Percentiles rank a stretch among this genome's conserved stretches.
These are phyloP conservation scores for Heterochromis multidens DNA, from an alignment of 2,113 vertebrate species.

Conservation along the genomic window DNA sequence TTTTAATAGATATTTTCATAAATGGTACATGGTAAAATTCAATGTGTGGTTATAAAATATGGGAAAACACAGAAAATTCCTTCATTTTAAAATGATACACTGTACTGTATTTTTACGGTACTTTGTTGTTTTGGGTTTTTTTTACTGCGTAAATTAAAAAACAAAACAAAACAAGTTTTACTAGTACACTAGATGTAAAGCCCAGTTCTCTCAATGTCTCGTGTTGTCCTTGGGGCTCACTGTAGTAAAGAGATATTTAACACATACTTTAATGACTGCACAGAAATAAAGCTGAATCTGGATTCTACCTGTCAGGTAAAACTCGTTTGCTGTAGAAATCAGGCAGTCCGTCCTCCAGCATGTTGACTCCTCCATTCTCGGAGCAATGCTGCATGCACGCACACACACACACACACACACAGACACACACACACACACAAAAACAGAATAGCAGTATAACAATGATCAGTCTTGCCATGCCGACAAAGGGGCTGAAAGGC, in stretches of 20 bases:
- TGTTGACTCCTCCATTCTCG: slow-evolving; percentile 81
- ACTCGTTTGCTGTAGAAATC: slow-evolving; percentile 89
- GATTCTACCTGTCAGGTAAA: slow-evolving; percentile 80
- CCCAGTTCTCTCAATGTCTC: background rate
- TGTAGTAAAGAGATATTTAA: background rate
- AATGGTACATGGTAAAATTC: background rate
- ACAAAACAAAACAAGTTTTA: background rate
- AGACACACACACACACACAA: background rate
- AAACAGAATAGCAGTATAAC: slow-evolving; percentile 8
- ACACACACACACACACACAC: slow-evolving; percentile 17
- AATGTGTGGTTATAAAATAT: background rate
- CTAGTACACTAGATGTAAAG: background rate
- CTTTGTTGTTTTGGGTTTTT: background rate
- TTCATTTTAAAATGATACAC: background rate
- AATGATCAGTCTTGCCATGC: slow-evolving; percentile 22
- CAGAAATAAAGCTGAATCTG: background rate
- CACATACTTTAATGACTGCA: background rate
- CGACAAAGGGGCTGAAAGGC: slow-evolving; percentile 36
- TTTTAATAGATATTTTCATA: accelerated
- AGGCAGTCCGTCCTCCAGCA: slow-evolving; percentile 85
- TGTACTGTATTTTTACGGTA: background rate
- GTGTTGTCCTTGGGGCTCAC: background rate
- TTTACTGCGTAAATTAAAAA: background rate
- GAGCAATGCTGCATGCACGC: slow-evolving; percentile 66
- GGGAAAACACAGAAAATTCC: background rate